phyloP scores from a whole-genome alignment of 2,113 vertebrate species.

The Aphyosemion australe region DNA sequence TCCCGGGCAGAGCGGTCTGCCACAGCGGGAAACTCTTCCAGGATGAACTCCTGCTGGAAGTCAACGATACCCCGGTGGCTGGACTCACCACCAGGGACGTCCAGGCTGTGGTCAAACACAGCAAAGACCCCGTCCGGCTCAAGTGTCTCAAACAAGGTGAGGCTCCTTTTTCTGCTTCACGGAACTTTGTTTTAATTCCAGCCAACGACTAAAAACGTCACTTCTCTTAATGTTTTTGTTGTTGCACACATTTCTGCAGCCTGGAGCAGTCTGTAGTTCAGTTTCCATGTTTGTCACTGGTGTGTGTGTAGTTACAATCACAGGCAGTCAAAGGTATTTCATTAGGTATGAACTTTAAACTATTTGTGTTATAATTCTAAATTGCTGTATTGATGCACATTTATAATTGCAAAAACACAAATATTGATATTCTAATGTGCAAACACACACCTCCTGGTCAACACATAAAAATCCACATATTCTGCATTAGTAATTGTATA shows the following conservation, averaged over 20 bases:
- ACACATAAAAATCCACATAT: too few relatives aligned
- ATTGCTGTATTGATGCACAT: too few relatives aligned
- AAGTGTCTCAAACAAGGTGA: slow-evolving; percentile 97
- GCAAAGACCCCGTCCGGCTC: slow-evolving; percentile 93
- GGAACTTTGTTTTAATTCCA: background rate
- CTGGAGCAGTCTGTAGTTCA: background rate
- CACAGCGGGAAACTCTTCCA: slow-evolving; percentile 85
- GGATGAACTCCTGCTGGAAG: slow-evolving; percentile 93
- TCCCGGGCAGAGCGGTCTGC: slow-evolving; percentile 83
- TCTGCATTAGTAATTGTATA: too few relatives aligned
- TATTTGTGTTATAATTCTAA: too few relatives aligned
- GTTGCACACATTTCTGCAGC: too few relatives aligned
- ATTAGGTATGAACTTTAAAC: too few relatives aligned
- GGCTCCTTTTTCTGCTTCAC: slow-evolving; percentile 20
- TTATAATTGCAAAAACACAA: too few relatives aligned
- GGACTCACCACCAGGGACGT: slow-evolving; percentile 96
- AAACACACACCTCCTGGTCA: too few relatives aligned
- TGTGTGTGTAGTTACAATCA: too few relatives aligned
- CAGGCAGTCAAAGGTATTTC: too few relatives aligned
- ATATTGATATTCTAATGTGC: too few relatives aligned
- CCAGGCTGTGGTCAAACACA: slow-evolving; percentile 93
- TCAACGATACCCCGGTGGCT: slow-evolving; percentile 95
- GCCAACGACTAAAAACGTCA: background rate
- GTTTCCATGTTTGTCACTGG: too few relatives aligned
- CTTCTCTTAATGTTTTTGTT: background rate